These are phyloP conservation scores for Cryptus armator DNA, from an alignment of 2,888 invertebrate species.

Conservation along the genomic window DNA sequence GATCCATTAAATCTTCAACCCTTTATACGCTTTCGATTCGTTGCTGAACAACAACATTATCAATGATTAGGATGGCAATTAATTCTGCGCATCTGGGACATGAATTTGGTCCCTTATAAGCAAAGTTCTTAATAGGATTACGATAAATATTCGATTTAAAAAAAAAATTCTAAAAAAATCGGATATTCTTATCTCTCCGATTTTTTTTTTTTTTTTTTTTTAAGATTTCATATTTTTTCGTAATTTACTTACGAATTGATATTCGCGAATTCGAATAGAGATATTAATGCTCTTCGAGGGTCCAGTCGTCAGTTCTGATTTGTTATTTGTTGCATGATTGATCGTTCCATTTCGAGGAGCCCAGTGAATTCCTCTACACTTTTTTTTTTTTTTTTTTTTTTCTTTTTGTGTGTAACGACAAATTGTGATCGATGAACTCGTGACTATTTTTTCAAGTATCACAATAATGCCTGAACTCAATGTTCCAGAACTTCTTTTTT, in stretches of 20 bases:
- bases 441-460: not conserved
- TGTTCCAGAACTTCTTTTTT: not conserved
- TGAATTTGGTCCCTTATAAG: no score
- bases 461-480: not conserved
- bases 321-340: not conserved
- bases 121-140: no score
- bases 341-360: not conserved
- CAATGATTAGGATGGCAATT: no score
- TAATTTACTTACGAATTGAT: not conserved
- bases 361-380: not conserved
- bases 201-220: no score
- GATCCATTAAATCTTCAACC: no score
- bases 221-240: not conserved
- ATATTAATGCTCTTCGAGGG: conserved; percentile 15
- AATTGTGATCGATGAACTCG: conserved; percentile 14
- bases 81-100: no score
- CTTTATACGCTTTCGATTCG: no score
- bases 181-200: no score
- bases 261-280: not conserved
- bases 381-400: no score
- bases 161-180: no score
- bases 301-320: conserved; percentile 4
- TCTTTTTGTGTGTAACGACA: not conserved
- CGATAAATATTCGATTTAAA: no score
- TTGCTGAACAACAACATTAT: no score